phyloP scores from a whole-genome alignment of 2,113 vertebrate species.

The Sphaerodactylus townsendi region DNA sequence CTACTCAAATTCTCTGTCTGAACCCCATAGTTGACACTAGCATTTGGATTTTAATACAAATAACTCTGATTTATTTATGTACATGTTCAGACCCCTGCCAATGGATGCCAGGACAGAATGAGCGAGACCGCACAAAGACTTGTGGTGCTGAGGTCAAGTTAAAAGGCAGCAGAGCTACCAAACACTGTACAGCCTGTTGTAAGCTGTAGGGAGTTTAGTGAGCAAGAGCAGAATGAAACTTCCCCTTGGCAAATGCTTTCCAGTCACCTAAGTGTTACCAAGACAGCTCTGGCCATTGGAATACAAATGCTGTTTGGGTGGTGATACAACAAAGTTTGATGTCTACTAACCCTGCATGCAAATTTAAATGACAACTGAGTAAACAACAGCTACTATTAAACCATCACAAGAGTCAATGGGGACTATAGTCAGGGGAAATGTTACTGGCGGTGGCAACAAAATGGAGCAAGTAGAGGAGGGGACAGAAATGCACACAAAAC shows the following conservation, averaged over 20 bases:
- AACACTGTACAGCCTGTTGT: conserved; percentile 60
- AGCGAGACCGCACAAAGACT: neutral
- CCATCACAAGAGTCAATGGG: conserved; percentile 75
- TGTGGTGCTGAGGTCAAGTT: conserved; percentile 21
- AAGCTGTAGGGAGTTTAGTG: conserved; percentile 71
- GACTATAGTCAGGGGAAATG: conserved; percentile 67
- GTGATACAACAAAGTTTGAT: conserved; percentile 64
- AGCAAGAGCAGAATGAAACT: conserved; percentile 73
- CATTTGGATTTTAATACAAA: neutral
- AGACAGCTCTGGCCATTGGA: conserved; percentile 82
- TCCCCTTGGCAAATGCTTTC: conserved; percentile 84
- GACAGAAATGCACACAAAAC: conserved; percentile 44
- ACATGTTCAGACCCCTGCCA: neutral
- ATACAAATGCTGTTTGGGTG: conserved; percentile 84
- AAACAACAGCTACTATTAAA: conserved; percentile 79
- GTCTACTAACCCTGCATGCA: conserved; percentile 73
- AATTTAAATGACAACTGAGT: conserved; percentile 82
- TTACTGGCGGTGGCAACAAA: conserved; percentile 72
- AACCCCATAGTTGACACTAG: neutral
- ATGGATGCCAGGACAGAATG: neutral
- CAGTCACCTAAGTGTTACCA: conserved; percentile 91
- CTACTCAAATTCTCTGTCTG: neutral
- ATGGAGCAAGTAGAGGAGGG: conserved; percentile 72
- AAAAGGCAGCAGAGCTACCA: conserved; percentile 68
- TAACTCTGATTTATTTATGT: neutral